Evolutionary conservation across 2,888 invertebrate genomes (phyloP).

Genomic region (Labia minor): DNA sequence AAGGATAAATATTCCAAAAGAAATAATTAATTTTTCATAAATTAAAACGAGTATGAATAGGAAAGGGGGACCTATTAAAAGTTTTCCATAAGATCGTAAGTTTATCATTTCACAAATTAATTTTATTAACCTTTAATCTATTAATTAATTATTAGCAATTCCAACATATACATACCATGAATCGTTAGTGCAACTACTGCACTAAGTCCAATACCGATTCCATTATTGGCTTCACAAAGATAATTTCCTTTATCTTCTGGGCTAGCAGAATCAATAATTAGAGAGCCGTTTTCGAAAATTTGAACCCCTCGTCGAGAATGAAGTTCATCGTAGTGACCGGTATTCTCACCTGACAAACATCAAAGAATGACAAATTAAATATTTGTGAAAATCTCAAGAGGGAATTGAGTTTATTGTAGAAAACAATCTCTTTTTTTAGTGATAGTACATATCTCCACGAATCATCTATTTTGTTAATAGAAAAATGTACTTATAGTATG

Average conservation of each 20-base stretch:
- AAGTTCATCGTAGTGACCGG: conserved; percentile 24
- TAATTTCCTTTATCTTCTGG: conserved; percentile 46
- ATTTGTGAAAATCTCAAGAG: not conserved
- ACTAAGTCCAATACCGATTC: conserved; percentile 50
- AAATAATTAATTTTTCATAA: too few relatives aligned
- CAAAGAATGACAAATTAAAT: not conserved
- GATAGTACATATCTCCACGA: not conserved
- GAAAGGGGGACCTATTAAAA: too few relatives aligned
- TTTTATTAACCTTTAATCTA: too few relatives aligned
- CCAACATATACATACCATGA: conserved; percentile 44
- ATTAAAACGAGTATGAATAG: too few relatives aligned
- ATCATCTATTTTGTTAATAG: too few relatives aligned
- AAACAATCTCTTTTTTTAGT: too few relatives aligned
- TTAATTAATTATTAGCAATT: too few relatives aligned
- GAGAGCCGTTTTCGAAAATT: conserved; percentile 40
- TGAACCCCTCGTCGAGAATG: not conserved
- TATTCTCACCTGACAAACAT: conserved; percentile 26
- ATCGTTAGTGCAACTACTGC: conserved; percentile 50
- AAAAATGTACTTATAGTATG: too few relatives aligned
- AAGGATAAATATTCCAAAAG: too few relatives aligned
- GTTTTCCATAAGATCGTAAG: too few relatives aligned
- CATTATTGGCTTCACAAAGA: conserved; percentile 50
- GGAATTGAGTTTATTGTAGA: too few relatives aligned
- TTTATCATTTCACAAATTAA: too few relatives aligned
- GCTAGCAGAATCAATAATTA: conserved; percentile 42